Evolutionary conservation across 2,113 vertebrate genomes (phyloP), one percentile per base, ranked within the genome.

Genomic region (Macrotis lagotis): DNA sequence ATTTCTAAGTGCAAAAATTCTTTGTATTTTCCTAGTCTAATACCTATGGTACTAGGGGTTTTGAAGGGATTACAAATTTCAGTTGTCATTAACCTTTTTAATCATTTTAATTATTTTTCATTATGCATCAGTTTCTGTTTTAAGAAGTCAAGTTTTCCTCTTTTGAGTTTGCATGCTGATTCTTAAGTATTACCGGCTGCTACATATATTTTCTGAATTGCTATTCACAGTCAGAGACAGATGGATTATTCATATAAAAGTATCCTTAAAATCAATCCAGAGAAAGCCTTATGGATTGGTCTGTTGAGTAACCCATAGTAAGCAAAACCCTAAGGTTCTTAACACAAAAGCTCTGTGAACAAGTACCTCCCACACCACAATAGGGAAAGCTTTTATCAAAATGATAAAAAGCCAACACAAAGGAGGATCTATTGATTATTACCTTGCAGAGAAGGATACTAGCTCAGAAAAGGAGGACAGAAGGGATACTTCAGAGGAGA

Each of bases 191-290:
- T 53, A 26, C 5, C 25, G 8, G 5, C 26, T 53, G 52, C 52
- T 6, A 50, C 50, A 74, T 55, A 91, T 51, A 48, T 53, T 59
- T 95, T 96, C 47, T 50, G 16, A 95, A 26, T 25, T 22, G 94
- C 93, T 91, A 93, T 92, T 94, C 88, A 90, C 22, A 95, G 0
- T 44, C 66, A 97, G 16, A 51, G 1, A 97, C 49, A 9, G 1
- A 94, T 94, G 37, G 91, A 90, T 0, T 31, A 0, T 53, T 97
- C 91, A 37, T 3, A 74, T 7, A 25, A 49, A 50, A 89, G 2
- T 6, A 8, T 93, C 3, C 6, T 90, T 10, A 95, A 95, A 53
- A 90, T n/a, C n/a, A n/a, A n/a, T n/a, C n/a, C n/a, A n/a, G n/a
- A n/a, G n/a, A n/a, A n/a, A n/a, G n/a, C n/a, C n/a, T n/a, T n/a